Evolutionary conservation across 2,888 invertebrate species (phyloP).

Genomic region (Athalia rosae): DNA sequence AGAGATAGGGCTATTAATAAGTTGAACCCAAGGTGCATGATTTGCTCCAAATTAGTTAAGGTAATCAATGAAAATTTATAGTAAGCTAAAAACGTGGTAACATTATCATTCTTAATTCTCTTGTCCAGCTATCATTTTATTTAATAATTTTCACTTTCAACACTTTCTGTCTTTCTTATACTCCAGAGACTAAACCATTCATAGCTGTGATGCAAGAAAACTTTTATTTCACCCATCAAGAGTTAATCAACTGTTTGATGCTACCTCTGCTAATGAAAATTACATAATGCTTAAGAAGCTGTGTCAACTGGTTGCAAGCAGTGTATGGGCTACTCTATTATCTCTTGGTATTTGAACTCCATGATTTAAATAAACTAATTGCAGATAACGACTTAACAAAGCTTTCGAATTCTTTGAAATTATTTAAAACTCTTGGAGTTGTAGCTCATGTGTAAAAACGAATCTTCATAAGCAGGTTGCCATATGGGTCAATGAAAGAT

Average conservation of each 20-base stretch:
- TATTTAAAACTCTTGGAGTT: not conserved
- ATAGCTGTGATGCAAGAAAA: not conserved
- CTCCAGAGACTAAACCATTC: not conserved
- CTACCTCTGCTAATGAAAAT: not conserved
- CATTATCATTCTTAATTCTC: constrained; percentile 14
- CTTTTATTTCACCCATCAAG: not conserved
- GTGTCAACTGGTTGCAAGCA: not conserved
- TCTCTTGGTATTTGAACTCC: not conserved
- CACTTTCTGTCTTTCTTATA: not conserved
- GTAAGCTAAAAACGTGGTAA: not conserved
- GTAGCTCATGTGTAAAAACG: not conserved
- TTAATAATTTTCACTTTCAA: constrained; percentile 30
- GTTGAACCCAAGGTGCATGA: constrained; percentile 34
- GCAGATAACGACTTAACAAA: not conserved
- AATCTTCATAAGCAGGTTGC: not conserved
- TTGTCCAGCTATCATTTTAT: constrained; percentile 18
- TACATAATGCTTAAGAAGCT: constrained; percentile 5
- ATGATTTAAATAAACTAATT: not conserved
- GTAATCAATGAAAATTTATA: not conserved
- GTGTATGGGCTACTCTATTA: not conserved
- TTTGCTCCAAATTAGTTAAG: constrained; percentile 10
- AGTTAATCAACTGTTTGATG: not conserved
- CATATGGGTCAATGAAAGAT: not conserved
- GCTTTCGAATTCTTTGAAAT: not conserved
- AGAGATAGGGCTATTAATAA: constrained; percentile 27